Evolutionary conservation across 2,113 vertebrate genomes (phyloP).

Genomic region (Riparia riparia): DNA sequence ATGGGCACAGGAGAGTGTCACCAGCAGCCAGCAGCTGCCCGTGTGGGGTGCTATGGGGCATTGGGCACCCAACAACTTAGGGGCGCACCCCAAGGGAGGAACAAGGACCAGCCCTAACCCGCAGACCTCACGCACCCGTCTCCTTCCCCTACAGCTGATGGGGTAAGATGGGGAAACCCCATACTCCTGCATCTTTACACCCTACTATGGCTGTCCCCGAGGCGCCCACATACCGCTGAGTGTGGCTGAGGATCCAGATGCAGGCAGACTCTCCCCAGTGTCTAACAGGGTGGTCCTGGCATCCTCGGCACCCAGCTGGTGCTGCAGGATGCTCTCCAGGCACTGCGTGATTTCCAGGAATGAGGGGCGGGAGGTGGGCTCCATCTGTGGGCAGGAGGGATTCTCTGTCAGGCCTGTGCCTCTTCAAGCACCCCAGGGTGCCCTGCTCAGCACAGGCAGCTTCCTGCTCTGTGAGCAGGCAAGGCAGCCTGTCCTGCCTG

Average conservation of each 20-base stretch:
- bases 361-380: constrained; percentile 80
- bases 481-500: not conserved
- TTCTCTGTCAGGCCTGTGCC: fast-evolving
- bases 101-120: not conserved
- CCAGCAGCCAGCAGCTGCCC: not conserved
- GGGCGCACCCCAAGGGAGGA: fast-evolving
- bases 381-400: constrained; percentile 78
- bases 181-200: not conserved
- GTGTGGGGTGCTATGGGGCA: fast-evolving
- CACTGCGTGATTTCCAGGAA: constrained; percentile 83
- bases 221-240: not conserved
- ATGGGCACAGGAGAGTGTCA: not conserved
- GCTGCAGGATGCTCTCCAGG: constrained; percentile 82
- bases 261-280: not conserved
- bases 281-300: fast-evolving
- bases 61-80: not conserved
- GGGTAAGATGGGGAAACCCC: not conserved
- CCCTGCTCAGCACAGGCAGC: not conserved
- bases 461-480: not conserved
- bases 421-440: not conserved
- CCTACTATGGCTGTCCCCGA: fast-evolving
- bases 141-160: not conserved
- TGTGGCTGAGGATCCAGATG: fast-evolving
- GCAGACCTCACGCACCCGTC: not conserved
- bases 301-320: constrained; percentile 28